These are phyloP conservation scores for Brachionichthys hirsutus DNA, from an alignment of 2,113 vertebrate genomes.

Conservation along the genomic window DNA sequence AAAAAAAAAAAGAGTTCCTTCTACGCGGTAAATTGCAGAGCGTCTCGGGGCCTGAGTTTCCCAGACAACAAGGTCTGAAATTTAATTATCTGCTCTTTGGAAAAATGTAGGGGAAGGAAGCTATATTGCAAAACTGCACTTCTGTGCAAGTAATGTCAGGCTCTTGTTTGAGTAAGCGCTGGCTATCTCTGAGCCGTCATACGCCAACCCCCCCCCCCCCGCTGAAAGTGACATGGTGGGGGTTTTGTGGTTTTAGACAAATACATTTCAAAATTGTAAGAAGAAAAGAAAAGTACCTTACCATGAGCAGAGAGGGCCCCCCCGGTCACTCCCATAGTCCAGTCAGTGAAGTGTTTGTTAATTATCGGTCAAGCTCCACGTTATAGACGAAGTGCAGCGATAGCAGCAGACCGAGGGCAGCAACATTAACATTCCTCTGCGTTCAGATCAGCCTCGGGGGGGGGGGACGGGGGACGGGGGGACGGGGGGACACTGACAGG, in stretches of 20 bases:
- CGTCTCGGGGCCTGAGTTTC: constrained; percentile 71
- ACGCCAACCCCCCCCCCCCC: constrained; percentile 46
- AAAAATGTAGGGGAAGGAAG: constrained; percentile 72
- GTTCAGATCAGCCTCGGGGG: constrained; percentile 47
- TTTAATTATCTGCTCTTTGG: constrained; percentile 77
- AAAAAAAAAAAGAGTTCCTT: constrained; percentile 68
- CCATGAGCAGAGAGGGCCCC: constrained; percentile 40
- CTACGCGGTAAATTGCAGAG: constrained; percentile 73
- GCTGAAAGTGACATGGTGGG: constrained; percentile 21
- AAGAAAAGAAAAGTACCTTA: constrained; percentile 38
- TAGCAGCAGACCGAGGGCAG: constrained; percentile 46
- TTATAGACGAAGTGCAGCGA: constrained; percentile 46
- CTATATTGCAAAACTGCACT: constrained; percentile 71
- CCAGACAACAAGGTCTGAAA: constrained; percentile 76
- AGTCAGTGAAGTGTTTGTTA: constrained; percentile 11
- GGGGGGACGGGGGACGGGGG: constrained; percentile 37
- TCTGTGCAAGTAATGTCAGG: constrained; percentile 66
- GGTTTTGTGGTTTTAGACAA: too few species aligned
- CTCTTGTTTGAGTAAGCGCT: constrained; percentile 56
- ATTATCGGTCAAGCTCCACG: constrained; percentile 50
- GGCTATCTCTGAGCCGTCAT: constrained; percentile 47
- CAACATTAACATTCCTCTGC: constrained; percentile 68
- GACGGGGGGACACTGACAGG: constrained; percentile 57
- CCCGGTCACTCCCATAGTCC: constrained; percentile 48
- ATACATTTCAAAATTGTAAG: constrained; percentile 2